phyloP scores from a whole-genome alignment of 2,113 vertebrate genomes.

The Colius striatus region DNA sequence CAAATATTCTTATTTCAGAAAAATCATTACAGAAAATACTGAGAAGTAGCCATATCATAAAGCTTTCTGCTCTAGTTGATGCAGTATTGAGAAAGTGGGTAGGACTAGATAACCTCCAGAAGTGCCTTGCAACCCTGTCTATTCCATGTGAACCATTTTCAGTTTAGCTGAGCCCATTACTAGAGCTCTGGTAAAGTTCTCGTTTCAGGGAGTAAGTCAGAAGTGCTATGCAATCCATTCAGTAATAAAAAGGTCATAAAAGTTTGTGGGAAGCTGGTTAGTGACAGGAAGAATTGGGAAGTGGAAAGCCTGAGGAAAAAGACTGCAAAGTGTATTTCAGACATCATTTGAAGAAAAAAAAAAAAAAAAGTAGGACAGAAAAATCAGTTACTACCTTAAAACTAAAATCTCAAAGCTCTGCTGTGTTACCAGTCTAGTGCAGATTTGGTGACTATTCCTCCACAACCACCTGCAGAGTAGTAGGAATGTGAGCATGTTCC shows the following conservation, averaged over 20 bases:
- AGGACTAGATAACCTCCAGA: neutral
- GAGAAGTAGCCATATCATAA: neutral
- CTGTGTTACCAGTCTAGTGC: neutral
- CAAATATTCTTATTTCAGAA: neutral
- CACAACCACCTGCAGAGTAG: neutral
- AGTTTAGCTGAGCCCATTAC: neutral
- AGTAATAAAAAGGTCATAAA: neutral
- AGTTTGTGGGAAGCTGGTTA: neutral
- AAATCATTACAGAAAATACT: neutral
- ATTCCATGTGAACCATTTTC: neutral
- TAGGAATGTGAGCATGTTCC: neutral
- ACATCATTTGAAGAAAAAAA: neutral
- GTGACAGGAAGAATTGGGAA: neutral
- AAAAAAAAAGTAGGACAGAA: neutral
- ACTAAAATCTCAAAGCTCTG: neutral
- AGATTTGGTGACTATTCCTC: neutral
- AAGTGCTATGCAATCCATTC: neutral
- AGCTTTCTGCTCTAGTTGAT: neutral
- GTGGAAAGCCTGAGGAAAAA: neutral
- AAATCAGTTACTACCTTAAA: neutral
- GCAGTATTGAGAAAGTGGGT: neutral
- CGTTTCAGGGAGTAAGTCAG: neutral
- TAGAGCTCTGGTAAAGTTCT: neutral
- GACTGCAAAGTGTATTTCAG: neutral
- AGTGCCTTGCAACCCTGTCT: neutral